These are phyloP conservation scores for Diaperis boleti DNA, from an alignment of 2,888 invertebrate species.

Conservation along the genomic window DNA sequence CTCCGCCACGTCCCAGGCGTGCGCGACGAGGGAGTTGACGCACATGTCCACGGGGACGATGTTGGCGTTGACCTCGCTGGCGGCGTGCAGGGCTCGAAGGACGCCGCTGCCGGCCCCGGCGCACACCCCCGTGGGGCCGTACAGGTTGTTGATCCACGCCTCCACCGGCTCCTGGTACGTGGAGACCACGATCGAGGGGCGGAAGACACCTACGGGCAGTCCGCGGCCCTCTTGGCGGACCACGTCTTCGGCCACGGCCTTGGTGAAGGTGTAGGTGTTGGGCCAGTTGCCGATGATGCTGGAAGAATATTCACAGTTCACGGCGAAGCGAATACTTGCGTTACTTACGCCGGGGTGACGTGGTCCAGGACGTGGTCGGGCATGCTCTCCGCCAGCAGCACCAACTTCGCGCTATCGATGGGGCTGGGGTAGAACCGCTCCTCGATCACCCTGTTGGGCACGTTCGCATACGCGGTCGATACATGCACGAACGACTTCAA, in stretches of 20 bases:
- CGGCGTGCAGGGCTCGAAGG: constrained; percentile 79
- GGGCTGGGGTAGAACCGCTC: constrained; percentile 71
- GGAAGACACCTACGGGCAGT: constrained; percentile 85
- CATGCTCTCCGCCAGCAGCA: constrained; percentile 67
- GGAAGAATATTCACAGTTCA: constrained; percentile 47
- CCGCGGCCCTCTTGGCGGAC: constrained; percentile 75
- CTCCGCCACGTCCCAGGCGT: constrained; percentile 77
- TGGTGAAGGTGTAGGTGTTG: constrained; percentile 93
- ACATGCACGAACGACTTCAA: constrained; percentile 72
- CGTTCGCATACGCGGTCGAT: constrained; percentile 73
- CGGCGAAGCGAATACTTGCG: too few relatives aligned
- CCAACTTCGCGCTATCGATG: constrained; percentile 68
- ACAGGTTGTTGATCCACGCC: constrained; percentile 93
- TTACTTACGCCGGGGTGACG: constrained; percentile 71
- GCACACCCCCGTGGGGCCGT: constrained; percentile 85
- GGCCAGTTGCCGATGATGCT: constrained; percentile 81
- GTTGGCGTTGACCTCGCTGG: constrained; percentile 78
- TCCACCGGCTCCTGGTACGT: constrained; percentile 80
- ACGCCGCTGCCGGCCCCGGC: constrained; percentile 84
- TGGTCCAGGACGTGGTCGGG: constrained; percentile 69
- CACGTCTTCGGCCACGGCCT: constrained; percentile 87
- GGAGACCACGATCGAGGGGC: constrained; percentile 84
- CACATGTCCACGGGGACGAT: constrained; percentile 83
- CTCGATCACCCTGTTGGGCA: constrained; percentile 64
- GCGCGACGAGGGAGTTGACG: constrained; percentile 84